These are phyloP conservation scores for Arge pagana DNA, from an alignment of 2,888 invertebrate species.

Conservation along the genomic window DNA sequence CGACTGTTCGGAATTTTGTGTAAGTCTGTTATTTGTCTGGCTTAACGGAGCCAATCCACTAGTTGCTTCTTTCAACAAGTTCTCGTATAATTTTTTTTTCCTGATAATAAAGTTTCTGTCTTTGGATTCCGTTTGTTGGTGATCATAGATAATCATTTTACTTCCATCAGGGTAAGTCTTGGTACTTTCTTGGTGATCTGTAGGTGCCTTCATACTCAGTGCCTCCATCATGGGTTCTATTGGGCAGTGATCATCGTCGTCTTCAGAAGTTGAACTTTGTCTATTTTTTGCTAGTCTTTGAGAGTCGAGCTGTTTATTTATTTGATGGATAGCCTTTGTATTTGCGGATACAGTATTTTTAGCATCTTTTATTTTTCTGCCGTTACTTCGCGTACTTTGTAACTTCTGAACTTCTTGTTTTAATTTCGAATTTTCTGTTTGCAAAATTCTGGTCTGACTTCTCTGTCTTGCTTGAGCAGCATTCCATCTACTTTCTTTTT, in stretches of 20 bases:
- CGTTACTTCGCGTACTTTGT: constrained; percentile 62
- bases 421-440: constrained; percentile 70
- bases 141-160: constrained; percentile 24
- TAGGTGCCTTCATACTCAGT: constrained; percentile 13
- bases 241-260: constrained; percentile 35
- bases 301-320: constrained; percentile 66
- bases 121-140: constrained; percentile 4
- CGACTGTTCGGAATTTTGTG: constrained; percentile 13
- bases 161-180: constrained; percentile 20
- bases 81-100: constrained; percentile 47
- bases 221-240: constrained; percentile 12
- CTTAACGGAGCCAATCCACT: constrained; percentile 37
- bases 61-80: constrained; percentile 48
- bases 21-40: constrained; percentile 28
- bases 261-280: constrained; percentile 34
- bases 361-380: constrained; percentile 66
- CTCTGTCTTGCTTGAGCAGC: constrained; percentile 74
- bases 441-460: constrained; percentile 73
- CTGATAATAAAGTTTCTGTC: background rate
- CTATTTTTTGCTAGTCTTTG: constrained; percentile 31
- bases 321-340: constrained; percentile 75
- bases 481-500: constrained; percentile 76
- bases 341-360: constrained; percentile 66
- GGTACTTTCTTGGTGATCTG: constrained; percentile 20
- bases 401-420: constrained; percentile 71